Percentiles rank a stretch among this genome's conserved stretches.
These are phyloP conservation scores for Archocentrus centrarchus DNA, from an alignment of 2,113 vertebrate species.

Conservation along the genomic window DNA sequence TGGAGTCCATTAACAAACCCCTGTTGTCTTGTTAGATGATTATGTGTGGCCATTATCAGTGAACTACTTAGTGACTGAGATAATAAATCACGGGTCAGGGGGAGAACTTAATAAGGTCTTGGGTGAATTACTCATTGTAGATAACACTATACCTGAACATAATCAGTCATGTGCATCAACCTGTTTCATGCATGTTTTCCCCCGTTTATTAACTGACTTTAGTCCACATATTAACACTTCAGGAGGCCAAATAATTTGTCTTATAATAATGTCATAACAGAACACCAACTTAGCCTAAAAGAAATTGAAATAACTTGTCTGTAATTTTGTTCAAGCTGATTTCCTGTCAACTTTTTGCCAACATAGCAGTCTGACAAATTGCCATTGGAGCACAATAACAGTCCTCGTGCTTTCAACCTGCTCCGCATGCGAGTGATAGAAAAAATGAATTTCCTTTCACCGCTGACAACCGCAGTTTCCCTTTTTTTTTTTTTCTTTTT, in stretches of 20 bases:
- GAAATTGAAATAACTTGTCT: constrained; percentile 58
- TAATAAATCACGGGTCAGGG: constrained; percentile 26
- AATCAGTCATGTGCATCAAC: neutral
- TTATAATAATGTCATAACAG: constrained; percentile 20
- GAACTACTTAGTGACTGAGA: constrained; percentile 38
- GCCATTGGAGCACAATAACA: constrained; percentile 61
- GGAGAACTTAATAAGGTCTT: constrained; percentile 5
- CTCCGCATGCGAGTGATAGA: constrained; percentile 36
- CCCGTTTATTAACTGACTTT: neutral
- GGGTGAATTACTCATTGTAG: constrained; percentile 13
- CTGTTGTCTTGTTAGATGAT: constrained; percentile 58
- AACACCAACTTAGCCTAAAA: constrained; percentile 34
- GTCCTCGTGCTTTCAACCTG: constrained; percentile 34
- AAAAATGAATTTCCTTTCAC: constrained; percentile 56
- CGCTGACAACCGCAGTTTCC: neutral
- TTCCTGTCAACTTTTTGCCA: constrained; percentile 56
- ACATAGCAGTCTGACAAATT: constrained; percentile 59
- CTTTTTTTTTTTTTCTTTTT: constrained; percentile 40
- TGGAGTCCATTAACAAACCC: constrained; percentile 49
- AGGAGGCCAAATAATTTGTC: constrained; percentile 22
- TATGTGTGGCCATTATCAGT: constrained; percentile 35
- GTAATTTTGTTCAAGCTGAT: constrained; percentile 59
- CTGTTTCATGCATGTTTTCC: neutral
- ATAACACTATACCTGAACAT: constrained; percentile 20
- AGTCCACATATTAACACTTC: constrained; percentile 2